Conservation (phyloP, 2,113 vertebrate genomes). For the cattle (Bos taurus) region DNA sequence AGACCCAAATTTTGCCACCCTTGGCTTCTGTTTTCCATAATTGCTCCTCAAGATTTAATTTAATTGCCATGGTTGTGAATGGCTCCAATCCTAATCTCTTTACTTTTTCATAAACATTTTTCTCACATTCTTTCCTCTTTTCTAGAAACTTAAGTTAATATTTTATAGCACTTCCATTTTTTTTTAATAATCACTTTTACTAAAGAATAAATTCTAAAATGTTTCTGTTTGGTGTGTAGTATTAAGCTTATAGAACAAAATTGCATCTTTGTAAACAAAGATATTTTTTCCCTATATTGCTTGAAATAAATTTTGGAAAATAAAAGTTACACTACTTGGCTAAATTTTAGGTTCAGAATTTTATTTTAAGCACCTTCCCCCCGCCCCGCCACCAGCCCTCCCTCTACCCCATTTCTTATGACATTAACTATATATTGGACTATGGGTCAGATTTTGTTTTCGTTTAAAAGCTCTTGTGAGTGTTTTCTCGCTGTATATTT, state of each 20-base stretch:
- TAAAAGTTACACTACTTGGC: not conserved
- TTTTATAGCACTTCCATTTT: not conserved
- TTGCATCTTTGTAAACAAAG: conserved; percentile 5
- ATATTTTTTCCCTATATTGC: not conserved
- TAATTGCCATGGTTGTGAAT: conserved; percentile 12
- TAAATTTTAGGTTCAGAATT: conserved; percentile 17
- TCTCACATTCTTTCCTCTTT: conserved; percentile 27
- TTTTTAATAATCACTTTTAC: not conserved
- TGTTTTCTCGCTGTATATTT: not conserved
- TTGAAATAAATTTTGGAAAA: not conserved
- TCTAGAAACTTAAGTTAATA: conserved; percentile 18
- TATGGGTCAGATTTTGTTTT: conserved; percentile 27
- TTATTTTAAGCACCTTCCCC: not conserved
- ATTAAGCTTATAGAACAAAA: not conserved
- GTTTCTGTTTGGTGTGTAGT: not conserved
- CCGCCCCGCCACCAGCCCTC: fast-evolving
- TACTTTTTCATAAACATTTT: conserved; percentile 26
- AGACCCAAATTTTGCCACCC: not conserved
- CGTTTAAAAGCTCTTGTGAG: not conserved
- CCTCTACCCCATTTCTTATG: not conserved
- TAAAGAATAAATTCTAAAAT: conserved; percentile 26
- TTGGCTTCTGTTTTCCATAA: conserved; percentile 16
- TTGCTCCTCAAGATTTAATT: conserved; percentile 25
- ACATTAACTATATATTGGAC: not conserved
- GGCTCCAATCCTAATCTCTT: conserved; percentile 10